Base-by-base conservation (phyloP, 2,888 invertebrate genomes). In the Argyra leucocephala region DNA sequence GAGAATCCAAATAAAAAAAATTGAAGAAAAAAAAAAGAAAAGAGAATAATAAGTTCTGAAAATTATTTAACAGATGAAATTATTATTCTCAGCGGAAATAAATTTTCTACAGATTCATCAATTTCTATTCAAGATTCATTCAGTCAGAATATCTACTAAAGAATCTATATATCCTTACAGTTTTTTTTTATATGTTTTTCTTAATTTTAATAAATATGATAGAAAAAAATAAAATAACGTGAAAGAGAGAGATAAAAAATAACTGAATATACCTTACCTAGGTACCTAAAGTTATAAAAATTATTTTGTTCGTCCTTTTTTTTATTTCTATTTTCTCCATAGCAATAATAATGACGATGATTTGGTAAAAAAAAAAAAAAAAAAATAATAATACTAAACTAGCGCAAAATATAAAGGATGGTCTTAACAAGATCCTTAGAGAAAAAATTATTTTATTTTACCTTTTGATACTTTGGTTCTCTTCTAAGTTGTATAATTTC, bases 11-110 rank as follows among this genome's bases (percentile, higher is more conserved):
- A n/a, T n/a, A n/a, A n/a, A n/a, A 31, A 31, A 7, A 31, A 31
- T 31, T 4, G 7, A 31, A 31, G 12, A 31, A 31, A 31, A 31
- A 31, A 31, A 31, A 31, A 3, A 31, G 12, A 31, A 31, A 31
- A 2, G 1, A 6, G 31, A 31, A 31, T 31, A 31, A 4, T n/a
- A n/a, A 31, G 12, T 7, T 31, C 9, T 31, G 31, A 31, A 31
- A 31, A 31, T 48, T 48, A 18, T 48, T 48, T 48, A 48, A 48
- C 48, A 48, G 48, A 48, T 48, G 18, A 48, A 48, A 48, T 48
- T 48, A 48, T 68, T 66, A 69, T 65, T 69, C 71, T 70, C 71
- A 69, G 66, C 67, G 70, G 71, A 71, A 71, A 71, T 71, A 71
- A 70, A 70, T 68, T 61, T 61, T 61, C 31, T 61, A 69, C 71